Conservation (phyloP, 2,113 vertebrate species). For the Peromyscus maniculatus region DNA sequence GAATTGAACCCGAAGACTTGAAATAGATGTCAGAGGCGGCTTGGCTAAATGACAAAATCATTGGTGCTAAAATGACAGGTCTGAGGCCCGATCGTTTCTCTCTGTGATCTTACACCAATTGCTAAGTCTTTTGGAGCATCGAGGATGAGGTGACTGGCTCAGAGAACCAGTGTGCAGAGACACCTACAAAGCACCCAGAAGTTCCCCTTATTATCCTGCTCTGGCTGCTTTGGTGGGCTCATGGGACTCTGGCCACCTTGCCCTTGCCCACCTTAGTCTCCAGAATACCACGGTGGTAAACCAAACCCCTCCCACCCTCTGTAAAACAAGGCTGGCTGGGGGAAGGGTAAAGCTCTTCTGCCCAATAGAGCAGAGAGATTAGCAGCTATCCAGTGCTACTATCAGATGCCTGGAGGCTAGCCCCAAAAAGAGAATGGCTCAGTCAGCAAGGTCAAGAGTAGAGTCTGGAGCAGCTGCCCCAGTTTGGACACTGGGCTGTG, state of each 20-base stretch:
- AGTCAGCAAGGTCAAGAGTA: neutral
- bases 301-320: neutral
- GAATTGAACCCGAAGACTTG: neutral
- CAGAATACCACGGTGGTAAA: neutral
- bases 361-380: neutral
- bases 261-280: neutral
- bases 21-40: neutral
- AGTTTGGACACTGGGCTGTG: neutral
- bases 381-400: neutral
- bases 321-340: neutral
- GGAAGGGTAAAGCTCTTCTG: neutral
- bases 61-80: neutral
- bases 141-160: neutral
- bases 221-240: rapidly evolving
- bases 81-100: no score
- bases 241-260: neutral
- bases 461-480: neutral
- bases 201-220: rapidly evolving
- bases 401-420: neutral
- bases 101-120: neutral
- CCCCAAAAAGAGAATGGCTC: rapidly evolving
- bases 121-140: neutral
- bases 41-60: rapidly evolving
- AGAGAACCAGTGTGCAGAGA: neutral
- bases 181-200: rapidly evolving